Base-by-base conservation (phyloP, 2,797 vertebrate genomes). In the Acipenser oxyrinchus region DNA sequence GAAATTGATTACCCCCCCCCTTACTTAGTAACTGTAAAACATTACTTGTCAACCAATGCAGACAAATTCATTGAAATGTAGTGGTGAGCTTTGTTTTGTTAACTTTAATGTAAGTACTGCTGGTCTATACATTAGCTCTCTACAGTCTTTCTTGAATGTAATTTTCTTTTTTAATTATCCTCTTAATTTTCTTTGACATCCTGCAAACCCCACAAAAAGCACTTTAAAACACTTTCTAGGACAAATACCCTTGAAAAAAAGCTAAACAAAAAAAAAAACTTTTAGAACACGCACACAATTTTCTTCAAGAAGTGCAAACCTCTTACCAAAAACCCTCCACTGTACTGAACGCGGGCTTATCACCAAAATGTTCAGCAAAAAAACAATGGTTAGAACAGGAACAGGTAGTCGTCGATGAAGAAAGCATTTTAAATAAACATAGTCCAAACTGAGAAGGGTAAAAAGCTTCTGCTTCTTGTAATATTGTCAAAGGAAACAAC, bases 401-500 rank as follows among this genome's bases (percentile, higher is more conserved):
- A 58, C 55, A 58, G 9, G 6, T 7, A 62, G 60, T 37, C 11
- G 10, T 48, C 8, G 60, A 37, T 62, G 15, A 62, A 62, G 15
- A 62, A 62, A 18, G 23, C 60, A 62, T 62, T 62, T 62, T 62
- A 8, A 7, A 48, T 48, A 62, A 18, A n/a, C 18, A 15, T 13
- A 23, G 18, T 9, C 10, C 18, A 23, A 62, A 8, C 8, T 62
- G 18, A 37, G 6, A 37, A 10, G 8, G 48, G 7, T 18, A 48
- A 37, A 13, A 60, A 7, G 10, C 48, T 23, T 62, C 9, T 48
- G 10, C 15, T 62, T 66, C 1, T 66, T 49, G 49, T 60, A 69
- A 65, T 53, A 76, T n/a, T 75, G 69, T 77, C 78, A 76, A 75
- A 77, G 71, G 72, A 79, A 81, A 78, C 62, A 67, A 74, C 74